Base-by-base conservation (phyloP, 2,113 vertebrate genomes). In the Rhinoderma darwinii region DNA sequence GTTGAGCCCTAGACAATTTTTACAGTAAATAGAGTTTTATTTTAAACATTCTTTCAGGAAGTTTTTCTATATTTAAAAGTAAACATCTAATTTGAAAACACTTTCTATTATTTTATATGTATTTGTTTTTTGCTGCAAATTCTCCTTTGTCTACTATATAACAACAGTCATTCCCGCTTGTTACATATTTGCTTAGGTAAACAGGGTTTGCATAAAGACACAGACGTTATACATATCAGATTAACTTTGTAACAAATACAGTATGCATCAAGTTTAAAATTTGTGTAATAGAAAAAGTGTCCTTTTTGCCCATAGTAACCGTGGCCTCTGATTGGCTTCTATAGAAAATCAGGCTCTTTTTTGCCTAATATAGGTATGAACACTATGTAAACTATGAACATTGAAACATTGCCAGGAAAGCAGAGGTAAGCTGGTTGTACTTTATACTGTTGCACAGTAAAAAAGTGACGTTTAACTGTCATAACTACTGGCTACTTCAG, bases 181-280 rank as follows among this genome's bases (percentile, higher is more conserved):
- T 68, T 32, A 50, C 61, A 68, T 50, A 70, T 70, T 70, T 83
- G 63, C 61, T 43, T 83, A 83, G 51, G 63, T 47, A 70, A 70
- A 17, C 43, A n/a, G 47, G 39, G 15, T 82, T 82, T 82, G 59
- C 59, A 43, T 82, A 44, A 25, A 50, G 56, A 66, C 63, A 22
- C 81, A 83, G 68, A 11, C 32, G 4, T 39, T 59, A 14, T 22
- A 12, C 59, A 32, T 66, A 66, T 63, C 39, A 82, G 27, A 66
- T 82, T n/a, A 43, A 20, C 25, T 43, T 20, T 30, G 63, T 6
- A 25, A 27, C 11, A 50, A 32, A 66, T 22, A 68, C 80, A 70
- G 44, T 72, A 70, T 17, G 81, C 35, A 68, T 83, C 11, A 50
- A 30, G 43, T 61, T 15, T 37, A 32, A 70, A 37, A 20, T 20